Conservation (phyloP, 2,113 vertebrate genomes). For the Heliornis fulica region DNA sequence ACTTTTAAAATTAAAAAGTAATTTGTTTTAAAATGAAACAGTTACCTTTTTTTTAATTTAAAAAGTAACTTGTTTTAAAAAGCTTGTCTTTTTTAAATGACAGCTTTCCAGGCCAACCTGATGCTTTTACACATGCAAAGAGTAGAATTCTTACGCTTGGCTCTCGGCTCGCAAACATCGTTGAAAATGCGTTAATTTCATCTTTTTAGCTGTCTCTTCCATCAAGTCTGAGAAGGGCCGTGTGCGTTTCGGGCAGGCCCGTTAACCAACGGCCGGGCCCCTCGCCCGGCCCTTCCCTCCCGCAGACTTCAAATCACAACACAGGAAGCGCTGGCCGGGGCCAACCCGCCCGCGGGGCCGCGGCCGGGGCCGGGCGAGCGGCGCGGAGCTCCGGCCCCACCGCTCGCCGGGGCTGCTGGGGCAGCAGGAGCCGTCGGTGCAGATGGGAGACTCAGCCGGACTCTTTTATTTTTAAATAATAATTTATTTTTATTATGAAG, state of each 20-base stretch:
- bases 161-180: accelerated
- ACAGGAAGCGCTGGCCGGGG: not conserved
- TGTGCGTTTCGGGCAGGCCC: not conserved
- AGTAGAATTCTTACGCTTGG: not conserved
- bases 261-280: not conserved
- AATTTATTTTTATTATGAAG: no score
- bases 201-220: no score
- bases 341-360: not conserved
- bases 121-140: no score
- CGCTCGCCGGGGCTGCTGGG: not conserved
- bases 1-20: no score
- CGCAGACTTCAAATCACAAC: constrained; percentile 10
- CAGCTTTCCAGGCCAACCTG: not conserved
- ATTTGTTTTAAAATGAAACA: no score
- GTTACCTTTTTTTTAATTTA: not conserved
- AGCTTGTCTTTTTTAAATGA: not conserved
- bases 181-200: not conserved
- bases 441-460: not conserved
- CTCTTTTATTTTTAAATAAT: no score
- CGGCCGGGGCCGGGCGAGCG: not conserved
- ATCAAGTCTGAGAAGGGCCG: not conserved
- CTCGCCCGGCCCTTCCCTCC: not conserved
- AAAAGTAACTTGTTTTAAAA: not conserved
- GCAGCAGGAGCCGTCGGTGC: not conserved
- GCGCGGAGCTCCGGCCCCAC: not conserved